A percentile compares a stretch with the other conserved stretches of the same genome.
Conservation (phyloP, 64 coral and sea anemone genomes). For the Astreopora myriophthalma region DNA sequence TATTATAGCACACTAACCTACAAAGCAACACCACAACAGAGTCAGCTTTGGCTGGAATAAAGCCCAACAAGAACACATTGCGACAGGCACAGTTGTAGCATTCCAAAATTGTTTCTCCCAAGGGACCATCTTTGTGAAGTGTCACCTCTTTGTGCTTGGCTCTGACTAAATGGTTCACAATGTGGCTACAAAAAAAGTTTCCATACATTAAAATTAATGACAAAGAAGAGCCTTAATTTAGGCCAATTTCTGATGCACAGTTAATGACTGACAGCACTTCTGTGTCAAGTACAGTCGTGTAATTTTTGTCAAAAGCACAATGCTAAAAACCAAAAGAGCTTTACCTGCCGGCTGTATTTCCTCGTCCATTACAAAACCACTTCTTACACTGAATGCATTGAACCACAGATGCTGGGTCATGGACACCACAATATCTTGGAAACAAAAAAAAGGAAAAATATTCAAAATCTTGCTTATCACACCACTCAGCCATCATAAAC, state of each 20-base stretch:
- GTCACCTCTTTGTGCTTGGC: constrained; percentile 99
- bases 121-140: constrained; percentile 94
- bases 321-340: neutral
- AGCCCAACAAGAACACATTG: constrained; percentile 95
- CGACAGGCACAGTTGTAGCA: constrained; percentile 97
- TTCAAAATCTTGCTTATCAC: too few species aligned
- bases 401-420: constrained; percentile 98
- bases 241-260: too few species aligned
- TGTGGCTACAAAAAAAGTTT: constrained; percentile 73
- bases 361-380: constrained; percentile 99
- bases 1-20: constrained; percentile 65
- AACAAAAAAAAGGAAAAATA: too few species aligned
- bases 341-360: constrained; percentile 98
- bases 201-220: neutral
- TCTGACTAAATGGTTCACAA: constrained; percentile 96
- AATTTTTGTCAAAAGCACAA: too few species aligned
- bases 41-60: constrained; percentile 98
- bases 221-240: too few species aligned
- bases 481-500: too few species aligned
- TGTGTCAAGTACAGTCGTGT: too few species aligned
- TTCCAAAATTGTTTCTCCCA: constrained; percentile 94
- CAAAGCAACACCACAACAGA: constrained; percentile 96
- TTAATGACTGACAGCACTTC: too few species aligned
- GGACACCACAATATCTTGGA: constrained; percentile 96
- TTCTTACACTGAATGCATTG: constrained; percentile 99